A percentile compares a stretch with the other conserved stretches of the same genome.
phyloP scores from a whole-genome alignment of 2,888 invertebrate genomes.

The Timema podura region DNA sequence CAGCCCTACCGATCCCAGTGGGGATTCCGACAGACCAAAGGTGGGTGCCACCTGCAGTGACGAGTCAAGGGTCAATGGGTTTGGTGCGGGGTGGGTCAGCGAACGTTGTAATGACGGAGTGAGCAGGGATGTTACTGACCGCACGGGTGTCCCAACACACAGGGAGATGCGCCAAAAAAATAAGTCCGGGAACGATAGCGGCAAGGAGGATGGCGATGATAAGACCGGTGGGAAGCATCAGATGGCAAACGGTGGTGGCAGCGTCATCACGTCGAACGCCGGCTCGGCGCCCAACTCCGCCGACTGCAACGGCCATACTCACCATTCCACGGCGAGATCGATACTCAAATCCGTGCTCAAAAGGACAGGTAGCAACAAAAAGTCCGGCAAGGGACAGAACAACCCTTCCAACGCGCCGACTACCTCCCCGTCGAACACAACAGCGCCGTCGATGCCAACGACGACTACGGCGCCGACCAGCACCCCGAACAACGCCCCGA shows the following conservation, averaged over 20 bases:
- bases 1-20: too few species aligned
- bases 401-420: slow-evolving; percentile 31
- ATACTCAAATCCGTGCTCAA: slow-evolving; percentile 68
- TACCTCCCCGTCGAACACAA: slow-evolving; percentile 14
- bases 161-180: slow-evolving; percentile 31
- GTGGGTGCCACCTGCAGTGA: background rate
- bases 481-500: slow-evolving; percentile 28
- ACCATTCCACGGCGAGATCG: slow-evolving; percentile 36
- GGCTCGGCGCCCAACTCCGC: slow-evolving; percentile 23
- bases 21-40: background rate
- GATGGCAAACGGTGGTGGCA: slow-evolving; percentile 29
- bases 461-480: slow-evolving; percentile 13
- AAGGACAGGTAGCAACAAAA: slow-evolving; percentile 64
- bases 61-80: too few species aligned
- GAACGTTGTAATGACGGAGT: too few species aligned
- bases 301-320: slow-evolving; percentile 27
- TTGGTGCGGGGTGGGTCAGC: too few species aligned
- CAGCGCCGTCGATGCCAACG: slow-evolving; percentile 20
- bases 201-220: slow-evolving; percentile 23
- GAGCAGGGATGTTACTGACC: too few species aligned
- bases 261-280: too few species aligned
- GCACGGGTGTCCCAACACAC: too few species aligned
- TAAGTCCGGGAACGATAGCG: slow-evolving; percentile 26
- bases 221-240: background rate
- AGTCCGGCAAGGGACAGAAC: slow-evolving; percentile 21